Evolutionary conservation across 2,113 vertebrate genomes (phyloP), one percentile per base, ranked within the genome.

Genomic region (Echinops telfairi): DNA sequence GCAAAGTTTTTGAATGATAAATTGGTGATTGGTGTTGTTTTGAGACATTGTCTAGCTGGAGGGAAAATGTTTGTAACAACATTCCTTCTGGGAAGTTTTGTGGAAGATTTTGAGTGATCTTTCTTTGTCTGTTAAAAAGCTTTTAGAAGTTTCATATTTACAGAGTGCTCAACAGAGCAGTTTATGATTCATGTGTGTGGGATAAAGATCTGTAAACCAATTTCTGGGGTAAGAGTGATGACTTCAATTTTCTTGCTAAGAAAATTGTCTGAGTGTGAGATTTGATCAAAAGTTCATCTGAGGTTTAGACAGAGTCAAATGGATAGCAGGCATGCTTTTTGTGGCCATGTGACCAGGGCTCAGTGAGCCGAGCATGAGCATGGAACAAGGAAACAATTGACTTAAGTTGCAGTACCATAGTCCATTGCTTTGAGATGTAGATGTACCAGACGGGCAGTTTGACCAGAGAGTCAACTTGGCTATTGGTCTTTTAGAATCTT

Each of bases 231-330:
- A 87, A 88, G 88, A 93, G n/a, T 57, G 53, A 92, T 91, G 82
- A 33, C 86, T 87, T 85, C 88, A 81, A 9, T 93, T 83, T 96
- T 89, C 88, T 93, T 89, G 85, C 33, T 73, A 47, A 81, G 75
- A 84, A 91, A 78, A 40, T 47, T 91, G 25, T 78, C 88, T 75
- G 82, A 25, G 0, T 68, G 27, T 89, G 53, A 71, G 73, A 40
- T 75, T 40, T 57, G 82, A 78, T n/a, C 22, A 8, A 36, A 68
- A 78, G 88, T 94, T 89, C 71, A 75, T 88, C n/a, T 57, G 82
- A 89, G 73, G 78, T 85, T 89, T 33, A 53, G 43, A 64, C 8
- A 25, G 83, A 87, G 19, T 75, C 1, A 6, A 47, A 36, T 29
- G 1, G 77, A 22, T 33, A 62, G 20, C 29, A 33, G 58, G 70